A percentile compares a stretch with the other conserved stretches of the same genome.
Conservation (phyloP, 1,140 invertebrate species). For the Oncopodura yosiiana region DNA sequence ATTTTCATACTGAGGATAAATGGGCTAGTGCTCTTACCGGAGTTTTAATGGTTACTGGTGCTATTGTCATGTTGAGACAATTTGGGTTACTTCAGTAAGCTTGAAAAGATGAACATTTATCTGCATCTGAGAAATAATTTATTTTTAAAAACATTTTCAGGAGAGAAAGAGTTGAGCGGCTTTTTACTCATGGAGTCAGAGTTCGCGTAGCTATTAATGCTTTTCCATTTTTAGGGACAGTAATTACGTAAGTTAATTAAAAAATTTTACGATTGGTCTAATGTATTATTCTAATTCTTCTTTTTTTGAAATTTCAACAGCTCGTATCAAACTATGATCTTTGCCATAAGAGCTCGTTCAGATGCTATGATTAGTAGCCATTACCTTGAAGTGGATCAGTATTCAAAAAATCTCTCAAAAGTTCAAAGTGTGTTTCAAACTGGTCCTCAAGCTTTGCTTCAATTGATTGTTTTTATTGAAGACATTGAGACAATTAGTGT, state of each 20-base stretch:
- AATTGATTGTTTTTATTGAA: constrained; percentile 25
- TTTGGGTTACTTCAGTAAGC: constrained; percentile 20
- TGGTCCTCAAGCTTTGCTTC: constrained; percentile 25
- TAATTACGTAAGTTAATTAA: constrained; percentile 19
- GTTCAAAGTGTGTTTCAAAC: constrained; percentile 29
- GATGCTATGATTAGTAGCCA: constrained; percentile 16
- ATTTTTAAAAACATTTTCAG: neutral
- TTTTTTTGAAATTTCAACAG: neutral
- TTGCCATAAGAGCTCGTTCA: neutral
- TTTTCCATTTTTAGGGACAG: constrained; percentile 19
- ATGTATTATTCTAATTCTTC: neutral
- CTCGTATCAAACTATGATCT: constrained; percentile 1
- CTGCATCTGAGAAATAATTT: neutral
- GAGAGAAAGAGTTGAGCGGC: constrained; percentile 10
- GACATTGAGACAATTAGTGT: neutral
- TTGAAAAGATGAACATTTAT: neutral
- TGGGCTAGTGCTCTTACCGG: constrained; percentile 21
- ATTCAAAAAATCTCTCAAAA: constrained; percentile 18
- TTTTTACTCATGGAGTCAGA: constrained; percentile 17
- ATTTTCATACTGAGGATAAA: constrained; percentile 13
- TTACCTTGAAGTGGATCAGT: constrained; percentile 26
- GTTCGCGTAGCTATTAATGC: constrained; percentile 22
- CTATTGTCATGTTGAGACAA: constrained; percentile 15
- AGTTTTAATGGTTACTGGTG: constrained; percentile 15
- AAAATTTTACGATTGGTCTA: neutral